A percentile compares a stretch with the other conserved stretches of the same genome.
phyloP scores from a whole-genome alignment of 2,888 invertebrate genomes.

The Diplolepis rosae region DNA sequence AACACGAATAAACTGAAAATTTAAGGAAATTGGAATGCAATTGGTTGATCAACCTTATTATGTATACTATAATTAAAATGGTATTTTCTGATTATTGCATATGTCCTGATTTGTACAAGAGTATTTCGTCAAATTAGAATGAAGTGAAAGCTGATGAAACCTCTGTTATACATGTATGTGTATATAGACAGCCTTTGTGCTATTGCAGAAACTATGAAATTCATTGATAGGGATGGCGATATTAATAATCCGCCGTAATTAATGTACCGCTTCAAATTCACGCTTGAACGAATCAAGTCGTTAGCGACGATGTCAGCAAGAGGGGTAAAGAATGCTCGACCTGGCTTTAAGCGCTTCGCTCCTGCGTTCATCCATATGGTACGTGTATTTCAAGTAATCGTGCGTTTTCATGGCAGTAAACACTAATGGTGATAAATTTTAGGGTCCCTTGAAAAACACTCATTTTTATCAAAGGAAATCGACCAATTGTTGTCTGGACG shows the following conservation, averaged over 20 bases:
- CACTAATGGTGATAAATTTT: slow-evolving; percentile 24
- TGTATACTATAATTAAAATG: not conserved
- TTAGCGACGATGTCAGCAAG: slow-evolving; percentile 43
- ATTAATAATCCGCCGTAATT: slow-evolving; percentile 57
- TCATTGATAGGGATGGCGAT: slow-evolving; percentile 49
- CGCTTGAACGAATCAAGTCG: slow-evolving; percentile 44
- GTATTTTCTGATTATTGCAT: not conserved
- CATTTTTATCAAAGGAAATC: not conserved
- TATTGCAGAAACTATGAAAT: slow-evolving; percentile 43
- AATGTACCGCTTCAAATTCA: slow-evolving; percentile 51
- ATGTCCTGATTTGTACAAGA: not conserved
- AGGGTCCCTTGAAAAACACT: not conserved
- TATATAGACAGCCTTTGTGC: not conserved
- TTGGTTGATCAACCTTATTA: not conserved
- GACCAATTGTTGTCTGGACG: not conserved
- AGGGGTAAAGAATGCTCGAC: slow-evolving; percentile 23
- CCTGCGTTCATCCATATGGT: slow-evolving; percentile 5
- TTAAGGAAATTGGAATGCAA: not conserved
- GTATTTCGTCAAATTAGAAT: slow-evolving; percentile 7
- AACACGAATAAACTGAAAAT: too few relatives aligned
- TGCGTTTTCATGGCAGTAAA: slow-evolving; percentile 12
- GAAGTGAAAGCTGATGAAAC: slow-evolving; percentile 14
- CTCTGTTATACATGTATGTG: not conserved
- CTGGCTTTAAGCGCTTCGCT: slow-evolving; percentile 22
- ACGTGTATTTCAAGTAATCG: not conserved